phyloP scores from a whole-genome alignment of 2,113 vertebrate genomes.

The Cacatua alba region DNA sequence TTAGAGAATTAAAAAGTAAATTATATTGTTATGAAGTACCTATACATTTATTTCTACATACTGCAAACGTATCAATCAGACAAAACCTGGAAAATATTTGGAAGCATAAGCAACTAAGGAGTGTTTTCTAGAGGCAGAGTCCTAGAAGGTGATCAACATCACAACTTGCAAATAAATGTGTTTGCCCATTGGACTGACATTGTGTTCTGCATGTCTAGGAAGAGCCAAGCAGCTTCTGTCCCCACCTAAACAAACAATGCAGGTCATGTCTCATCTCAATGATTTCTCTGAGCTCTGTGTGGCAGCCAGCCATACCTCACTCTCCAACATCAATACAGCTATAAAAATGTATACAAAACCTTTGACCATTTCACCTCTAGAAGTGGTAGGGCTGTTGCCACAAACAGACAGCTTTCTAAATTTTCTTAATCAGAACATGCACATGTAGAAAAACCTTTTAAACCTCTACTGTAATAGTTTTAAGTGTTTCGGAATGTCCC shows the following conservation, averaged over 20 bases:
- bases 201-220: neutral
- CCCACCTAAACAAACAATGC: neutral
- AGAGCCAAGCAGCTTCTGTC: neutral
- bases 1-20: slow-evolving; percentile 10
- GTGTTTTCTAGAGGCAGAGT: neutral
- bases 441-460: neutral
- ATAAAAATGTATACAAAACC: neutral
- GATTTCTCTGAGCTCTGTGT: neutral
- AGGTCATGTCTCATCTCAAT: neutral
- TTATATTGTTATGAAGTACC: neutral
- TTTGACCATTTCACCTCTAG: neutral
- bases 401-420: neutral
- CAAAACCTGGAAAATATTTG: neutral
- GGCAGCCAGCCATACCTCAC: neutral
- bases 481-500: neutral
- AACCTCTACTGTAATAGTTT: neutral
- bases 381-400: neutral
- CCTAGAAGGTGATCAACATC: neutral
- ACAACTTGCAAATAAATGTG: neutral
- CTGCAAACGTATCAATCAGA: neutral
- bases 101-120: neutral
- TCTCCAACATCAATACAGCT: neutral
- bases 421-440: neutral
- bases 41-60: neutral
- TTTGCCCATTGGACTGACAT: neutral